Conservation (phyloP, 1,140 invertebrate genomes). For the Cydia pomonella region DNA sequence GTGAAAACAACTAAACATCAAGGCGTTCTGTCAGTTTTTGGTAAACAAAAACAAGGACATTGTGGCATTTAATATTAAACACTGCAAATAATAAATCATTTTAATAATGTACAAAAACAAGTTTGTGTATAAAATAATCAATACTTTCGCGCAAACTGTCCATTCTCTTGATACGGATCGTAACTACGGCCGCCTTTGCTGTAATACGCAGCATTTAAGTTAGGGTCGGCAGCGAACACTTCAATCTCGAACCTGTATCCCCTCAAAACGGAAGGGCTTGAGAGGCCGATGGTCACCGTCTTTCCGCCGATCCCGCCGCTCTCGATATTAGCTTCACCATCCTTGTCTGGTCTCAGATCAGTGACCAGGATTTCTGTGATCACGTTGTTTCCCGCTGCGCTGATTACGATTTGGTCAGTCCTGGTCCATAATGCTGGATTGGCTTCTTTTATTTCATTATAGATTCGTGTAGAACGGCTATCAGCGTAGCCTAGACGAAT, state of each 20-base stretch:
- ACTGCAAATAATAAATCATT: neutral
- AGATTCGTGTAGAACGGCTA: constrained; percentile 56
- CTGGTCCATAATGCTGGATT: constrained; percentile 67
- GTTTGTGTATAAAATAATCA: constrained; percentile 39
- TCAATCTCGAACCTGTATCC: constrained; percentile 70
- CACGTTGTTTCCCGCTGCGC: constrained; percentile 56
- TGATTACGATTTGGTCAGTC: constrained; percentile 62
- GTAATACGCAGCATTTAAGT: constrained; percentile 42
- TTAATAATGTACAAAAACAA: constrained; percentile 29
- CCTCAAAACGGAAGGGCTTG: constrained; percentile 65
- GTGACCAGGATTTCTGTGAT: constrained; percentile 63
- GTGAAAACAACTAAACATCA: no score
- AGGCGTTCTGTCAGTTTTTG: no score
- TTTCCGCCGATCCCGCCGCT: constrained; percentile 63
- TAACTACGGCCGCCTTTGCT: constrained; percentile 40
- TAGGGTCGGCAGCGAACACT: constrained; percentile 56
- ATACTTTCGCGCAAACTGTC: constrained; percentile 56
- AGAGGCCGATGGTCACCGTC: constrained; percentile 60
- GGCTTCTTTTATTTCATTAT: constrained; percentile 65
- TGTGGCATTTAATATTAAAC: neutral
- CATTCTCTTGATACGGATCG: constrained; percentile 46
- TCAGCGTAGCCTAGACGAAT: constrained; percentile 52
- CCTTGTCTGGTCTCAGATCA: constrained; percentile 63
- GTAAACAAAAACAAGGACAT: neutral
- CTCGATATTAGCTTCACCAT: constrained; percentile 60